A percentile compares a stretch with the other conserved stretches of the same genome.
Conservation (phyloP, 2,797 vertebrate genomes). For the Malurus leucopterus region DNA sequence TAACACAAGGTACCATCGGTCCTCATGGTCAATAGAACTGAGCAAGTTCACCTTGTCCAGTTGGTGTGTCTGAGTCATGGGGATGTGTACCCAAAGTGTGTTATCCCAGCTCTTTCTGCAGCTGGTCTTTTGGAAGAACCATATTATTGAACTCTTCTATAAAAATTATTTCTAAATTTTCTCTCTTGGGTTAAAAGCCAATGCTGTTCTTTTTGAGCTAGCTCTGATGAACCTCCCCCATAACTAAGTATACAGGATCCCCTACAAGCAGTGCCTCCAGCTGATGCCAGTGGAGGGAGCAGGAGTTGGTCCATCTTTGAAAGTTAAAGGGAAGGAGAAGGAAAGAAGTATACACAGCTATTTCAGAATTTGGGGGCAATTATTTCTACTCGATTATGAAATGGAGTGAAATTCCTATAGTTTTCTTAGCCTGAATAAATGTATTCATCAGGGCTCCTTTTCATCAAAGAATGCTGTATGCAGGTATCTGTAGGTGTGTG, state of each 20-base stretch:
- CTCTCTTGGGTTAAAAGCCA: not conserved
- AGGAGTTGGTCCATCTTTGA: not conserved
- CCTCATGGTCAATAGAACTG: not conserved
- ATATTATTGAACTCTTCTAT: not conserved
- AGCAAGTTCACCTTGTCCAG: not conserved
- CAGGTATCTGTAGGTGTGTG: not conserved
- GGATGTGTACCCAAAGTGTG: not conserved
- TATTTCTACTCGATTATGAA: not conserved
- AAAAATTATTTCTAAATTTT: not conserved
- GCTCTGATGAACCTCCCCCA: not conserved
- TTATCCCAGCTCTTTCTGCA: not conserved
- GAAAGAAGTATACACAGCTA: not conserved
- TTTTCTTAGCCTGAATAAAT: not conserved
- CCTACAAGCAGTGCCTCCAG: not conserved
- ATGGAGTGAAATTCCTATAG: not conserved
- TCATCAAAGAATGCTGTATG: not conserved
- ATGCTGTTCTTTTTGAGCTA: not conserved
- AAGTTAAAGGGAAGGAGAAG: not conserved
- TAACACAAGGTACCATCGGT: not conserved
- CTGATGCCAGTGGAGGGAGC: not conserved
- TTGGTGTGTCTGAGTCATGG: not conserved
- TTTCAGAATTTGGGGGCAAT: not conserved
- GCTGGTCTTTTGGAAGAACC: not conserved
- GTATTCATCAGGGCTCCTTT: not conserved
- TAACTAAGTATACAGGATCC: not conserved